Conservation (phyloP, 2,888 invertebrate genomes). For the Suillia variegata region DNA sequence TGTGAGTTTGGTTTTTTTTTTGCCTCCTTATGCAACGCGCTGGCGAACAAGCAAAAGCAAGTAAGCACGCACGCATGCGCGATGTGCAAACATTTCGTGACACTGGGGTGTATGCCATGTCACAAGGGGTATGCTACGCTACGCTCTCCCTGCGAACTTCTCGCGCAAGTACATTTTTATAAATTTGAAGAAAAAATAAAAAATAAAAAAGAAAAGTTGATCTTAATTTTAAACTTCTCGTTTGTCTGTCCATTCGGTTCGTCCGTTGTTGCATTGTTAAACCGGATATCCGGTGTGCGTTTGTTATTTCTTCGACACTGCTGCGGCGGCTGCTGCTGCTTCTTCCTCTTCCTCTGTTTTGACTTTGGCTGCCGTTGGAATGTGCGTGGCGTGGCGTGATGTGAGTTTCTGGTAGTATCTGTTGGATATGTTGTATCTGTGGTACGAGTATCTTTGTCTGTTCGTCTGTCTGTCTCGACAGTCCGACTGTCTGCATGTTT, state of each 20-base stretch:
- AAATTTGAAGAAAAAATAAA: no score
- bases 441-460: no score
- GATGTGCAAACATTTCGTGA: no score
- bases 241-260: neutral
- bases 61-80: no score
- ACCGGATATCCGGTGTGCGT: conserved; percentile 22
- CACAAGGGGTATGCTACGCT: no score
- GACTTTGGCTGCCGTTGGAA: conserved; percentile 7
- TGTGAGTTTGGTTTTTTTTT: no score
- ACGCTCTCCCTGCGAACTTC: no score
- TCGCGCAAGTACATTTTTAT: no score
- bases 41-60: no score
- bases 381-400: conserved; percentile 8
- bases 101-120: no score
- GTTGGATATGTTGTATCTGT: neutral
- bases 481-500: neutral
- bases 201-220: neutral
- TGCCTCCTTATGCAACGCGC: no score
- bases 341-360: neutral
- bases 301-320: conserved; percentile 2
- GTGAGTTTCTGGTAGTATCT: neutral
- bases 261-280: conserved; percentile 2
- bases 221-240: neutral
- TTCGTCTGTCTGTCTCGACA: neutral
- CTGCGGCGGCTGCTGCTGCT: neutral